These are phyloP conservation scores for Steinernema khuongi DNA, from an alignment of 1,140 invertebrate species.

Conservation along the genomic window DNA sequence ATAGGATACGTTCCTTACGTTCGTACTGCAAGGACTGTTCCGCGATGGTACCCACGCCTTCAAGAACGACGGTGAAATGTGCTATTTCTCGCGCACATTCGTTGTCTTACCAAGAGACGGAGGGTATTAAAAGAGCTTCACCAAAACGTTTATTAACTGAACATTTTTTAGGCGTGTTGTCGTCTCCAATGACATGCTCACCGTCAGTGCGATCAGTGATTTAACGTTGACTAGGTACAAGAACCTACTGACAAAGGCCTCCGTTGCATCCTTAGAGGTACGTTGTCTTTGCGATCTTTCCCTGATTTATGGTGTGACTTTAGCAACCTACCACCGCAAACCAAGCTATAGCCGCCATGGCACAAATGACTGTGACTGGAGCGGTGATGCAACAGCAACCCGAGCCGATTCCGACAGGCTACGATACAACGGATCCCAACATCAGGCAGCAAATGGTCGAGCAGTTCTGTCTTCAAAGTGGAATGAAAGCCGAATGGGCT, in stretches of 20 bases:
- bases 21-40: slow-evolving; percentile 38
- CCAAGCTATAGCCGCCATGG: not conserved
- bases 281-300: slow-evolving; percentile 19
- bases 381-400: not conserved
- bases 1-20: slow-evolving; percentile 27
- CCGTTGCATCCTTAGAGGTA: slow-evolving; percentile 12
- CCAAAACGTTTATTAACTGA: not conserved
- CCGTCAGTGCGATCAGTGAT: slow-evolving; percentile 16
- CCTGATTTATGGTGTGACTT: not conserved
- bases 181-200: slow-evolving; percentile 30
- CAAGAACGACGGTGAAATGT: slow-evolving; percentile 9
- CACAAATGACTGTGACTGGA: not conserved
- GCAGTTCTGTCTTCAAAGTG: slow-evolving; percentile 22
- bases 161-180: slow-evolving; percentile 22
- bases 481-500: slow-evolving; percentile 24
- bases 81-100: slow-evolving; percentile 34
- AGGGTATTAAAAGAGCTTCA: slow-evolving; percentile 17
- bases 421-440: not conserved
- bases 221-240: slow-evolving; percentile 28
- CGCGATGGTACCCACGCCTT: slow-evolving; percentile 24
- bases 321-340: not conserved
- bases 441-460: slow-evolving; percentile 23
- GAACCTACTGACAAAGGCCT: slow-evolving; percentile 21
- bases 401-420: slow-evolving; percentile 11
- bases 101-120: slow-evolving; percentile 29